These are phyloP conservation scores for Sphenopsis melanotis DNA, from an alignment of 2,797 vertebrate species.

Conservation along the genomic window DNA sequence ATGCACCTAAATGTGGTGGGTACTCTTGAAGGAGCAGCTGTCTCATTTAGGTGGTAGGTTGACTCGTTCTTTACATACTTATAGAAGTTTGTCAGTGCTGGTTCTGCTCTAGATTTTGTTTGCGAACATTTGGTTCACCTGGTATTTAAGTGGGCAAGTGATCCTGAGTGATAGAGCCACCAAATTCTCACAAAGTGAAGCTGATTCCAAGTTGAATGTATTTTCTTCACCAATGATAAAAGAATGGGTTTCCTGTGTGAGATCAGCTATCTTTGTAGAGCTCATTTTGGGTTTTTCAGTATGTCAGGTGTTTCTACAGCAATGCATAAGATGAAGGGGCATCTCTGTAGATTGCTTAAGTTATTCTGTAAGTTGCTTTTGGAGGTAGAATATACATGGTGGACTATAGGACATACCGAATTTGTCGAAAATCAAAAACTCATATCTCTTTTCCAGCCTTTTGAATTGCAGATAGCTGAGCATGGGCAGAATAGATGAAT, in stretches of 20 bases:
- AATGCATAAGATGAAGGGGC: background rate
- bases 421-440: background rate
- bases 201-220: background rate
- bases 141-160: background rate
- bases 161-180: background rate
- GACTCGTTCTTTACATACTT: background rate
- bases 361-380: background rate
- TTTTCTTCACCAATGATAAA: background rate
- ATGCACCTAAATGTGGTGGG: background rate
- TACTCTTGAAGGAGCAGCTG: background rate
- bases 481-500: constrained; percentile 32
- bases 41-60: background rate
- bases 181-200: background rate
- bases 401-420: background rate
- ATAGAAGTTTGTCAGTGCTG: background rate
- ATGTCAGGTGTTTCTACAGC: background rate
- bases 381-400: background rate
- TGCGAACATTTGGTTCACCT: background rate
- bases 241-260: background rate
- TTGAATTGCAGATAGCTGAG: constrained; percentile 39
- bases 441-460: constrained; percentile 10
- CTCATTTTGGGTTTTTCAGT: background rate
- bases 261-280: background rate
- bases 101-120: background rate
- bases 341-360: background rate